Evolutionary conservation across 2,888 invertebrate genomes (phyloP), one percentile per base, ranked within the genome.

Genomic region (Campaea margaritaria): DNA sequence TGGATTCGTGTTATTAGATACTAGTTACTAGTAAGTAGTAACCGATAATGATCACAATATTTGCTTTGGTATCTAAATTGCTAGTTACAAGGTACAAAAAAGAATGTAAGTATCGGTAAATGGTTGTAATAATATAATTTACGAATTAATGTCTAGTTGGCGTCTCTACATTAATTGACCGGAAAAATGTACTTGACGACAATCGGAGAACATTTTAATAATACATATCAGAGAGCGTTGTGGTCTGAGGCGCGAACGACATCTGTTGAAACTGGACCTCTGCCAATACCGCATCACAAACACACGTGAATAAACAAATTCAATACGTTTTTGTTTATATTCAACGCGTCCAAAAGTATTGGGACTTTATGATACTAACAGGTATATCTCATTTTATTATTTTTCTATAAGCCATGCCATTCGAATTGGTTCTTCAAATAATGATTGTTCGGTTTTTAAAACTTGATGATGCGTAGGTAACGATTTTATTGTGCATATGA

Each of bases 161-260:
- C 58, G 44, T 44, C 39, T 31, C 39, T n/a, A n/a, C 55, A 43
- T 60, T 55, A 55, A 60, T 55, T 60, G 55, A 16, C 46, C 42
- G 34, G 31, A 60, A 53, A 59, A 41, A 59, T 28, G 49, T 59
- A 55, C 42, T 55, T 54, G 58, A 44, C 58, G 53, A 59, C 58
- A 59, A 54, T 50, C 52, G 45, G 36, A 41, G 50, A 50, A 42
- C 46, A 31, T 55, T 31, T 55, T 60, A 60, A 55, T 55, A 55
- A 55, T 59, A 59, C 50, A 60, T 55, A 55, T 55, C 46, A 46
- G 43, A n/a, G 31, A 15, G 28, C 38, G 56, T 28, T 21, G 41
- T 38, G 53, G 48, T 59, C 39, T 5, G 44, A 49, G 49, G 41
- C 41, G 49, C 54, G 58, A 53, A 21, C 41, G 50, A 54, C 45